Conservation (phyloP, 92 coral and sea anemone genomes). For the Epizoanthus stellaris region DNA sequence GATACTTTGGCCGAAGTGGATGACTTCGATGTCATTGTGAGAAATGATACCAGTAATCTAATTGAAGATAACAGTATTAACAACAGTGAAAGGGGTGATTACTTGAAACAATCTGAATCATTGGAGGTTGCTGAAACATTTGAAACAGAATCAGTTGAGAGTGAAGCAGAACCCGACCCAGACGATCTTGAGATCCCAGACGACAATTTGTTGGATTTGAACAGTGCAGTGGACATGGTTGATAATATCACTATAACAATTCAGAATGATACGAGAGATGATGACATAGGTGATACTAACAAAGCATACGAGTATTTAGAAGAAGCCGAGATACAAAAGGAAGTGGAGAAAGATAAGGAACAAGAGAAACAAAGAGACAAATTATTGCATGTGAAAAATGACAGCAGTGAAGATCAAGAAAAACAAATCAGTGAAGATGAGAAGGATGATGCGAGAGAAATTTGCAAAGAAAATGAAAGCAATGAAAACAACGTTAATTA, state of each 20-base stretch:
- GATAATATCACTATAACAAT: slow-evolving; percentile 66
- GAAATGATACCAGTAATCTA: not conserved
- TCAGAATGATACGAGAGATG: slow-evolving; percentile 41
- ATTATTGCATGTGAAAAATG: not conserved
- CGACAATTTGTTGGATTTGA: slow-evolving; percentile 34
- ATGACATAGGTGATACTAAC: not conserved
- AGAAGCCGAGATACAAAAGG: not conserved
- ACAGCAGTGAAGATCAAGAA: not conserved
- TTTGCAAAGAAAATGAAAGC: not conserved
- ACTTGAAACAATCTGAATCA: slow-evolving; percentile 16
- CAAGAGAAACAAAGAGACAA: slow-evolving; percentile 4
- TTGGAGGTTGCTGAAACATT: slow-evolving; percentile 4
- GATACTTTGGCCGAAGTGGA: no score
- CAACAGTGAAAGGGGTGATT: not conserved
- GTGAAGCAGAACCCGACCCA: not conserved
- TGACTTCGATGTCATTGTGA: no score
- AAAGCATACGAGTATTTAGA: not conserved
- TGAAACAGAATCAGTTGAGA: slow-evolving; percentile 22
- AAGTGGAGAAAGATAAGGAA: not conserved
- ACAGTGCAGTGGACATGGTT: slow-evolving; percentile 39
- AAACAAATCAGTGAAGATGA: not conserved
- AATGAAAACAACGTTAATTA: not conserved
- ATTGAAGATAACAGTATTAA: slow-evolving; percentile 8
- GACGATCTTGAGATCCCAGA: slow-evolving; percentile 26
- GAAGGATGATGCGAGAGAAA: slow-evolving; percentile 8